Evolutionary conservation across 2,888 invertebrate genomes (phyloP), one percentile per base, ranked within the genome.

Genomic region (Drosophila bunnanda): DNA sequence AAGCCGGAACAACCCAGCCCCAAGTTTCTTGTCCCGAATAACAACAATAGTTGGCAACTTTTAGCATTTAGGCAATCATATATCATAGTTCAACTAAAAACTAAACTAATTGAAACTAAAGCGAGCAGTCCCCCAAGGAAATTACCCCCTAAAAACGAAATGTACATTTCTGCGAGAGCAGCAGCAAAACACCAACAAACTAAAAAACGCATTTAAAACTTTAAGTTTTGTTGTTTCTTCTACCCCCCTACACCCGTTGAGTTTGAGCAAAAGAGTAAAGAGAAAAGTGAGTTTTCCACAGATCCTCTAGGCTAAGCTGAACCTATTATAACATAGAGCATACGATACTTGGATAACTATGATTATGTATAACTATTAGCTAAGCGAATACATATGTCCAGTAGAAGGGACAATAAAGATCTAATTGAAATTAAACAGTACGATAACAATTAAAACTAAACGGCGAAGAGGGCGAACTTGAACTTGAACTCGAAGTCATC

Each of bases 21-120:
- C 39, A 44, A 44, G 36, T 54, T 48, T 54, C 67, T 59, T 39
- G 34, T 8, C 54, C 67, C 36, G 56, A 54, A 62, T 30, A 65
- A 58, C 68, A 73, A 76, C 43, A 55, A 75, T 82, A 84, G 74
- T 81, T 71, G 60, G 70, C 72, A 83, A 80, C 65, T 88, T 76
- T 85, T 84, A 84, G 83, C 88, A 84, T 83, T 88, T 88, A 84
- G 88, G 77, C 78, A 80, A 82, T 84, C 83, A 82, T 88, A 88
- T 85, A 86, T 88, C 88, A 84, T 88, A 88, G 84, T 86, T 80
- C 69, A 84, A 76, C 76, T 75, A 71, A 68, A 71, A 68, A 77
- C 71, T 74, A 76, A 80, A 72, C 57, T 72, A 74, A 76, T 79
- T 74, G 68, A 73, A 59, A 64, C 34, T 43, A 41, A 69, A 52